Conservation (phyloP, 2,888 invertebrate species). For the Tachina lurida region DNA sequence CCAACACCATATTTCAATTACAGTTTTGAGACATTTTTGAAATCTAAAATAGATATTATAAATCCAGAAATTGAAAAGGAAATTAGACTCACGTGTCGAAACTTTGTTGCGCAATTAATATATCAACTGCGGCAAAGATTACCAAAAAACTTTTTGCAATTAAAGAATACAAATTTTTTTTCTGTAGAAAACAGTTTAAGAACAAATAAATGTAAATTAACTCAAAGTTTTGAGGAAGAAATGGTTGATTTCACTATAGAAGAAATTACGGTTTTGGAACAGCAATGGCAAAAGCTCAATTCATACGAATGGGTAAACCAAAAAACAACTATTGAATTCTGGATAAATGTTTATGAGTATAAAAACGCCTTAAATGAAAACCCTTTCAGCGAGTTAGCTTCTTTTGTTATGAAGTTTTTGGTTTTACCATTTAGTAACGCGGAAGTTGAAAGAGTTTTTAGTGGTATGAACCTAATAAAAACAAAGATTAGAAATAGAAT, state of each 20-base stretch:
- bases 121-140: no score
- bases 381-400: no score
- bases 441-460: constrained; percentile 2
- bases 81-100: not conserved
- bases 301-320: constrained; percentile 30
- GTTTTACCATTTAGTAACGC: constrained; percentile 1
- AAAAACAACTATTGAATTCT: constrained; percentile 8
- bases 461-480: constrained; percentile 17
- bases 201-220: constrained; percentile 16
- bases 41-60: constrained; percentile 15
- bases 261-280: constrained; percentile 34
- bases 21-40: constrained; percentile 17
- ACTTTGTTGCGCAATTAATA: not conserved
- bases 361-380: constrained; percentile 7
- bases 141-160: not conserved
- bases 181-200: not conserved
- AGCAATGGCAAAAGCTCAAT: constrained; percentile 20
- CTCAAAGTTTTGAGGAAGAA: constrained; percentile 27
- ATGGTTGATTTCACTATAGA: not conserved
- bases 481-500: constrained; percentile 18
- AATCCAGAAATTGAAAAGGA: constrained; percentile 18
- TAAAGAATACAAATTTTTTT: not conserved
- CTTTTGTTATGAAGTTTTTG: no score
- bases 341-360: not conserved
- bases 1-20: constrained; percentile 36